Evolutionary conservation across 2,888 invertebrate genomes (phyloP), one percentile per base, ranked within the genome.

Genomic region (Octodonta nipae): DNA sequence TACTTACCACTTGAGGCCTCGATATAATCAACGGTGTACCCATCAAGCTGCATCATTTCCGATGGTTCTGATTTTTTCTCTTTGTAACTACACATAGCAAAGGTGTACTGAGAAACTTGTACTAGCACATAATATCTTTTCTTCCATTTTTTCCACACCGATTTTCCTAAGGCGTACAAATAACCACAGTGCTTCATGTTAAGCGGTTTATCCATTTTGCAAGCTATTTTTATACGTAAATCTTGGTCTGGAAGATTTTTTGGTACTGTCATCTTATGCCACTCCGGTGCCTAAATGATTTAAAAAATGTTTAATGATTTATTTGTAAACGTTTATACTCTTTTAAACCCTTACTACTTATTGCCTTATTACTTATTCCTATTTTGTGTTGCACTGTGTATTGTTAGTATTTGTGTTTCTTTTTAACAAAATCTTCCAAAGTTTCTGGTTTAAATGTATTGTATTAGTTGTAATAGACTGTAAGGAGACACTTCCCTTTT

Each of bases 71-170:
- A 86, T 66, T 96, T 96, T 71, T 95, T 96, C 65, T 98, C 95
- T 63, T 95, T 87, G 63, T 96, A 98, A 51, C 92, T 95, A 67
- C 98, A 99, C 78, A 98, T 87, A 26, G 98, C 96, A 68, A 99
- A 98, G 22, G 96, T 96, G 65, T 99, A 98, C 68, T 99, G 98
- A 40, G 95, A 95, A 26, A 96, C 95, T 74, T 98, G 96, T 28
- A 98, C 96, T 44, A 98, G 69, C 43, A 96, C 93, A 73, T 87
- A 95, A 65, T 96, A 98, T 35, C 98, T 73, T 54, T 89, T 86
- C 67, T 98, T 98, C 95, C 96, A 98, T 60, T 96, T 98, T 57
- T 96, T 92, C 96, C 98, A 99, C 2, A 95, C 93, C 37, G 79
- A 79, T 66, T 95, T 93, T 30, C 98, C 89, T 52, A 88, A 75